These are phyloP conservation scores for Melanotaenia duboulayi DNA, from an alignment of 2,113 vertebrate genomes.

Conservation along the genomic window DNA sequence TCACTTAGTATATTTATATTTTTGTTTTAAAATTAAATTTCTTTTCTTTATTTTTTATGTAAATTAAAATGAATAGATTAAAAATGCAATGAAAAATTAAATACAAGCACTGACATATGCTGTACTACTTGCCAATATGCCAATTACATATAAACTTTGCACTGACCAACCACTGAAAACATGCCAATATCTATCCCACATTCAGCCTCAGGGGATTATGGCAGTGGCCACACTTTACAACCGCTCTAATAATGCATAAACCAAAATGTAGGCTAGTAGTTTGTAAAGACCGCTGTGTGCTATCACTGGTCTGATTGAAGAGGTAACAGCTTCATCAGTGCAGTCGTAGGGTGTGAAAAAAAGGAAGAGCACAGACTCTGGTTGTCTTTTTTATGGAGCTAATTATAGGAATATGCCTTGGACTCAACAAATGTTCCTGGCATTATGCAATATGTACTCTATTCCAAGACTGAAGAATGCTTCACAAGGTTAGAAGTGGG, in stretches of 20 bases:
- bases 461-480: constrained; percentile 56
- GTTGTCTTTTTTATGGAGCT: constrained; percentile 66
- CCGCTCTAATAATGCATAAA: constrained; percentile 25
- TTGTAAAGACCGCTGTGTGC: constrained; percentile 42
- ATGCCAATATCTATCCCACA: background rate
- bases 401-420: constrained; percentile 74
- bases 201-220: constrained; percentile 16
- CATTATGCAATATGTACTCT: constrained; percentile 52
- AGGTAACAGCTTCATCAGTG: constrained; percentile 55
- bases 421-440: constrained; percentile 68
- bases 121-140: no score
- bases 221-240: constrained; percentile 16
- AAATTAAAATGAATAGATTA: no score
- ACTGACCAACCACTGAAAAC: background rate
- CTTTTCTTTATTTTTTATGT: no score
- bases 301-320: constrained; percentile 60
- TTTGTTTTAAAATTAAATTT: no score
- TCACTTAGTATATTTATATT: no score
- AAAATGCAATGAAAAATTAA: no score
- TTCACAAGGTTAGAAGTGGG: constrained; percentile 42
- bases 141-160: no score
- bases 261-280: constrained; percentile 14
- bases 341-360: constrained; percentile 54
- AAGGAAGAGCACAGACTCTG: constrained; percentile 58
- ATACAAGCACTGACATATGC: no score